phyloP scores from a whole-genome alignment of 2,888 invertebrate genomes.

The Harpagoxenus sublaevis region DNA sequence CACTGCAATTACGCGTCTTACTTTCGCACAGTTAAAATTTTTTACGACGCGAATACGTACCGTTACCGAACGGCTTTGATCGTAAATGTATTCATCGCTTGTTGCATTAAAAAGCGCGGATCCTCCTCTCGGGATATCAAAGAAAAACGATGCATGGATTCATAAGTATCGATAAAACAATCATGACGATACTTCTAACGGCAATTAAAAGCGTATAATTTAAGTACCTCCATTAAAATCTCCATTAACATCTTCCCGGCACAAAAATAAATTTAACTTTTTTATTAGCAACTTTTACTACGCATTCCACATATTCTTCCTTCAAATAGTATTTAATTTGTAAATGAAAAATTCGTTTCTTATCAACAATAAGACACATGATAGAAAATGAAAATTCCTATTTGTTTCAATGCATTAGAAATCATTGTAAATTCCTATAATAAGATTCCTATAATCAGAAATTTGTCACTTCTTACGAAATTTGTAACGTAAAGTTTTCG shows the following conservation, averaged over 20 bases:
- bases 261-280: neutral
- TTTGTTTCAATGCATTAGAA: neutral
- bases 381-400: neutral
- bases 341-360: neutral
- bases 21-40: conserved; percentile 54
- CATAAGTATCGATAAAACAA: neutral
- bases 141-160: neutral
- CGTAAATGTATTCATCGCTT: conserved; percentile 42
- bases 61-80: conserved; percentile 51
- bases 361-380: neutral
- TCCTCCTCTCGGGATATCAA: neutral
- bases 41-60: conserved; percentile 37
- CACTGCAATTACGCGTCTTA: conserved; percentile 32
- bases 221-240: conserved; percentile 31
- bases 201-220: conserved; percentile 31
- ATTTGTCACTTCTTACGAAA: neutral
- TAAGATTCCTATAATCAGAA: neutral
- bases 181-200: conserved; percentile 7
- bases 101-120: conserved; percentile 13
- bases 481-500: neutral
- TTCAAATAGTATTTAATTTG: neutral
- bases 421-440: too few species aligned
- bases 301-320: neutral
- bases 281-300: conserved; percentile 6
- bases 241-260: neutral